Evolutionary conservation across 1,140 invertebrate genomes (phyloP).

Genomic region (Drosophila arizonae): DNA sequence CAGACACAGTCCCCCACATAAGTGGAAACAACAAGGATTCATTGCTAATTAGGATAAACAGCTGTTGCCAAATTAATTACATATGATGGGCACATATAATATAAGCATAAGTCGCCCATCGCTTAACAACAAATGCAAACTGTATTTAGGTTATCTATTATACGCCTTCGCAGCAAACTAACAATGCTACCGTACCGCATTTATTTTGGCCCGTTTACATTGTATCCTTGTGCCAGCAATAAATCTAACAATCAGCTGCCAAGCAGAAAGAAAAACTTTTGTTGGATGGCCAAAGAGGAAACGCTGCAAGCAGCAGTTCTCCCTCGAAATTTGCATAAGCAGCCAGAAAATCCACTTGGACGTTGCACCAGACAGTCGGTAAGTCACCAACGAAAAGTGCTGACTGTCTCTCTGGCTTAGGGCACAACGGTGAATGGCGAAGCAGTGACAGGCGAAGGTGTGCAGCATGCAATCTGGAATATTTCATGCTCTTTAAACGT

Average conservation of each 20-base stretch:
- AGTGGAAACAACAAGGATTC: constrained; percentile 41
- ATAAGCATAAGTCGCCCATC: constrained; percentile 27
- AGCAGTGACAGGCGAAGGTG: neutral
- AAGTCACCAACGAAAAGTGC: constrained; percentile 23
- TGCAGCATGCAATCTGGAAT: constrained; percentile 43
- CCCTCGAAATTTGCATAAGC: constrained; percentile 60
- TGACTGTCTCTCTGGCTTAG: constrained; percentile 35
- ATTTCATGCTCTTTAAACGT: constrained; percentile 27
- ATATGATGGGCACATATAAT: constrained; percentile 70
- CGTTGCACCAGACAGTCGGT: constrained; percentile 17
- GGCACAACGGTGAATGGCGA: neutral
- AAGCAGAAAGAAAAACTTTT: constrained; percentile 25
- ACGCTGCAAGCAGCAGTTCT: constrained; percentile 9
- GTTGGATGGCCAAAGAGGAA: constrained; percentile 24
- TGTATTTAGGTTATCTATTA: constrained; percentile 10
- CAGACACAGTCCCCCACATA: constrained; percentile 1
- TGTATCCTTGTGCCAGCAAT: constrained; percentile 29
- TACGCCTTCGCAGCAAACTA: too few species aligned
- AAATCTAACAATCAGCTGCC: constrained; percentile 52
- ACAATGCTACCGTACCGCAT: constrained; percentile 34
- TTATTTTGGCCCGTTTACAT: constrained; percentile 26
- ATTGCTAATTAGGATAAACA: constrained; percentile 77
- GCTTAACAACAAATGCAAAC: constrained; percentile 21
- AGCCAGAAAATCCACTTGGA: constrained; percentile 45
- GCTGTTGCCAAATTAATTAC: constrained; percentile 80